These are phyloP conservation scores for Heteronetta atricapilla DNA, from an alignment of 2,113 vertebrate genomes.

Conservation along the genomic window DNA sequence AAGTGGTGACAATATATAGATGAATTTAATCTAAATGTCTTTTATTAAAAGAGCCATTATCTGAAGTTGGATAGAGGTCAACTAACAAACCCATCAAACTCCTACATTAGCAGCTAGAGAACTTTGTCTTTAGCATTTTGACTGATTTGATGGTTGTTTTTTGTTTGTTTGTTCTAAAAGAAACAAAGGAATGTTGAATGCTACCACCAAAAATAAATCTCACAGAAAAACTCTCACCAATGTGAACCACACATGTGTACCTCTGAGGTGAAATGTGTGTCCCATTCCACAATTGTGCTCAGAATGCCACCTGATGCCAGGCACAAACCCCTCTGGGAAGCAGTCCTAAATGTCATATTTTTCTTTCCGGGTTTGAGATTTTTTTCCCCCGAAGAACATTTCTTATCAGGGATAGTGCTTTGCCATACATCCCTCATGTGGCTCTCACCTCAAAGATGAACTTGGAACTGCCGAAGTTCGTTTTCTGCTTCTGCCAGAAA, in stretches of 20 bases:
- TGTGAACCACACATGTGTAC: neutral
- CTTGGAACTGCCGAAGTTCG: slow-evolving; percentile 98
- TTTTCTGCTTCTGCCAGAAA: slow-evolving; percentile 99
- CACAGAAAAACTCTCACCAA: neutral
- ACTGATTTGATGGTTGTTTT: neutral
- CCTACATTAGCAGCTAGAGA: neutral
- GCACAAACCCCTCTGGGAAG: neutral
- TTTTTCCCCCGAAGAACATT: neutral
- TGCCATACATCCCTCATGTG: neutral
- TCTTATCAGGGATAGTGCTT: neutral
- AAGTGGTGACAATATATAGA: neutral
- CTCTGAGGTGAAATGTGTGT: neutral
- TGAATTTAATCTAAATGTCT: neutral
- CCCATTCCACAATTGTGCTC: neutral
- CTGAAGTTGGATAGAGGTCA: neutral
- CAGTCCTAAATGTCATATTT: neutral
- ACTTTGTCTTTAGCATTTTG: neutral
- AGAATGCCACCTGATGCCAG: neutral
- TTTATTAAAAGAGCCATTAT: neutral
- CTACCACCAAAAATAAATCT: neutral
- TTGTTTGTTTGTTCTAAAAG: neutral
- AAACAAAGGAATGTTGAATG: neutral
- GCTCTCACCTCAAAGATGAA: slow-evolving; percentile 95
- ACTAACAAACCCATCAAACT: neutral
- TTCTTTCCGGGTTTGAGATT: neutral